Base-by-base conservation (phyloP, 2,888 invertebrate genomes). In the Phorcus lineatus region DNA sequence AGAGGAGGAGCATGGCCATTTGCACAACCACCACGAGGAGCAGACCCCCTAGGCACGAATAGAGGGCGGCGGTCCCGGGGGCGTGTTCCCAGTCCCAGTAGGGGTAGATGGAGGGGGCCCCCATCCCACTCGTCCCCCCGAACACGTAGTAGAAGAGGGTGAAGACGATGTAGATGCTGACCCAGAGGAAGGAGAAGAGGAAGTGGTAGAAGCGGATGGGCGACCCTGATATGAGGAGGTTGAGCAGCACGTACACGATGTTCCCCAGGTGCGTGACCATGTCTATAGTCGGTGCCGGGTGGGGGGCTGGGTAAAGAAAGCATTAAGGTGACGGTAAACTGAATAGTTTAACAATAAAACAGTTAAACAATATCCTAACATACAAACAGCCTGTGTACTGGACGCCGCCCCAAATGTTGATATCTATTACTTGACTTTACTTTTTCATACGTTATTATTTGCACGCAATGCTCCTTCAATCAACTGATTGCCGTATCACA, bases 301-400 rank as follows among this genome's bases (percentile, higher is more conserved):
- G 62, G 77, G 62, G 57, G 53, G 57, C 55, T 55, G 62, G 77
- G 36, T 57, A 77, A 53, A 62, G 57, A 54, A 22, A 31, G 13
- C 2, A 9, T 9, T 17, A 47, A 22, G n/a, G 16, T 16, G 0
- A 1, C 0, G 22, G 24, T n/a, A 54, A 2, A 24, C 16, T 19
- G 47, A 19, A 11, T 47, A 11, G 1, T 47, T 6, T 11, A 11
- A 13, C 47, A 47, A 47, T 6, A 1, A 36, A 6, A 36, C 36
- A 36, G 7, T 36, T 36, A 36, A 6, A 36, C 36, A 36, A 36
- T 36, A 6, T 36, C 36, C 36, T n/a, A n/a, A n/a, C n/a, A n/a
- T n/a, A n/a, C n/a, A n/a, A n/a, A n/a, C n/a, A n/a, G n/a, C n/a
- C n/a, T n/a, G n/a, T n/a, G n/a, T n/a, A n/a, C n/a, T n/a, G n/a